These are phyloP conservation scores for Cnemophilus loriae DNA, from an alignment of 2,113 vertebrate species.

Conservation along the genomic window DNA sequence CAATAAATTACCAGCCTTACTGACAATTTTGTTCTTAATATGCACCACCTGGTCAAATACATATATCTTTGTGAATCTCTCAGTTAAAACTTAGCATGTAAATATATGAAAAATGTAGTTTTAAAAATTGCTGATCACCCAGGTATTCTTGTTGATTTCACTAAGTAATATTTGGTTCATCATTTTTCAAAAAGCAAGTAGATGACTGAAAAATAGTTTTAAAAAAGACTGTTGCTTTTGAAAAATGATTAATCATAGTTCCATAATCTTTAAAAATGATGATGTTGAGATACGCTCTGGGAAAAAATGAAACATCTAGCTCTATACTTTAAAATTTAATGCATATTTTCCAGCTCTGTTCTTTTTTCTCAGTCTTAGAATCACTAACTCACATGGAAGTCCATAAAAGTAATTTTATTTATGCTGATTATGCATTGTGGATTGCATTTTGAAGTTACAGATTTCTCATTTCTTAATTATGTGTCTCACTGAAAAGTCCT, in stretches of 20 bases:
- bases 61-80: neutral
- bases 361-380: neutral
- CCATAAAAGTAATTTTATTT: neutral
- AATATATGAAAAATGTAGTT: neutral
- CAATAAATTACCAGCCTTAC: neutral
- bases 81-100: neutral
- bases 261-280: neutral
- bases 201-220: neutral
- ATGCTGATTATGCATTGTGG: neutral
- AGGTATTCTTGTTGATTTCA: neutral
- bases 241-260: neutral
- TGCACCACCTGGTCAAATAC: too few relatives aligned
- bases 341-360: neutral
- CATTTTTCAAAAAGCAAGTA: neutral
- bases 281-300: neutral
- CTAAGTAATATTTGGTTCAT: neutral
- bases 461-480: neutral
- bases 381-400: neutral
- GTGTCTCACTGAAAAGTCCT: neutral
- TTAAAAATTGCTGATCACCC: neutral
- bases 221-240: neutral
- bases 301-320: neutral
- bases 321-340: neutral
- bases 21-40: neutral
- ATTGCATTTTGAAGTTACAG: neutral